Conservation (phyloP, 2,113 vertebrate species). For the Melospiza georgiana region DNA sequence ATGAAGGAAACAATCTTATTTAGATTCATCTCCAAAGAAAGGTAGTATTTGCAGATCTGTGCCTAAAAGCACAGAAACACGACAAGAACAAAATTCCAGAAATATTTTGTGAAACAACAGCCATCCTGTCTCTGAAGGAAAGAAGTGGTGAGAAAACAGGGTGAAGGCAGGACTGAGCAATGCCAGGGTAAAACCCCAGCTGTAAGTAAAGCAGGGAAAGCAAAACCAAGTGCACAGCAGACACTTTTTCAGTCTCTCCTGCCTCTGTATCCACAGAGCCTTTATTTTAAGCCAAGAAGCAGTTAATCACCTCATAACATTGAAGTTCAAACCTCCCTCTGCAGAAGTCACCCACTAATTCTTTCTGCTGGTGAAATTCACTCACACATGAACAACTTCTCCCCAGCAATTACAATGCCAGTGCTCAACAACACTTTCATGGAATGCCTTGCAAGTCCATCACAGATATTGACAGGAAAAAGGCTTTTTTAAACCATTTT, state of each 20-base stretch:
- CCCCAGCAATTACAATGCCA: not conserved
- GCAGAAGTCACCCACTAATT: not conserved
- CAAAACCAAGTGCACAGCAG: not conserved
- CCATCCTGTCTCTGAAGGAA: not conserved
- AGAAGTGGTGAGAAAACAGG: not conserved
- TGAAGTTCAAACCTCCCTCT: not conserved
- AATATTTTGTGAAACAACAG: not conserved
- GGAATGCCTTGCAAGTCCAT: fast-evolving
- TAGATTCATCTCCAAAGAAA: not conserved
- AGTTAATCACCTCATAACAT: not conserved
- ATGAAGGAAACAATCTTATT: not conserved
- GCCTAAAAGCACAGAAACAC: not conserved
- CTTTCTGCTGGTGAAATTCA: not conserved
- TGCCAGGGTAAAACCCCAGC: not conserved
- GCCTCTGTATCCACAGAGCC: not conserved
- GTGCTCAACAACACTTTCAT: not conserved
- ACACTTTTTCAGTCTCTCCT: not conserved
- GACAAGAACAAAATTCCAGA: not conserved
- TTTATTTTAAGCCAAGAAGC: not conserved
- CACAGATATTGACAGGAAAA: not conserved
- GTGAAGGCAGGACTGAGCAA: not conserved
- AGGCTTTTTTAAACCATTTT: not conserved
- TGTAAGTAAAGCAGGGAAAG: not conserved
- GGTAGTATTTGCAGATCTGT: not conserved
- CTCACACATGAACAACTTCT: not conserved